These are phyloP conservation scores for Mythimna impura DNA, from an alignment of 2,888 invertebrate genomes.

Conservation along the genomic window DNA sequence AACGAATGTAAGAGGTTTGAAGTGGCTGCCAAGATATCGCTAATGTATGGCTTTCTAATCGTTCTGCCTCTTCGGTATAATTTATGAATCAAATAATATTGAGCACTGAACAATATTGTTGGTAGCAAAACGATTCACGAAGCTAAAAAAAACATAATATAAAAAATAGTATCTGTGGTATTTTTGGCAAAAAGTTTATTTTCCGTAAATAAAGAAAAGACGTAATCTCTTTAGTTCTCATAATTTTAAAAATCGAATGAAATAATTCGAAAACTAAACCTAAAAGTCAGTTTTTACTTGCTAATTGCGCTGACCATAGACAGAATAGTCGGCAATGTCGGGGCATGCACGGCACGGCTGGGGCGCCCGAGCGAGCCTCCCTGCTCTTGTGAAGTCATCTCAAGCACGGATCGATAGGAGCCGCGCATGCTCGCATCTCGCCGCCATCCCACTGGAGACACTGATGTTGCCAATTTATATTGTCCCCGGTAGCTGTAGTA, in stretches of 20 bases:
- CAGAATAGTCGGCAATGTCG: constrained; percentile 53
- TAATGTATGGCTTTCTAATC: constrained; percentile 56
- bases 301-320: constrained; percentile 51
- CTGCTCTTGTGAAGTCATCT: constrained; percentile 72
- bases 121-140: constrained; percentile 6
- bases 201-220: too few relatives aligned
- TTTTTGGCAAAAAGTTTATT: background rate
- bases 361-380: constrained; percentile 59
- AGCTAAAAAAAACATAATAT: background rate
- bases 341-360: constrained; percentile 62
- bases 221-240: background rate
- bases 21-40: constrained; percentile 55
- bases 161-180: background rate
- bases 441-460: constrained; percentile 66
- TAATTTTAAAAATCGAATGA: background rate
- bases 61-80: constrained; percentile 44
- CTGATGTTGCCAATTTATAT: constrained; percentile 63
- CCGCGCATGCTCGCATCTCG: constrained; percentile 80
- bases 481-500: constrained; percentile 53
- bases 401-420: constrained; percentile 78
- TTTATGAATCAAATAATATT: constrained; percentile 45
- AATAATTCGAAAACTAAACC: constrained; percentile 19
- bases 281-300: constrained; percentile 18
- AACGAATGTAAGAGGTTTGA: constrained; percentile 53
- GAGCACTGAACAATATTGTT: constrained; percentile 4